phyloP scores from a whole-genome alignment of 2,888 invertebrate species.

The Scotopteryx bipunctaria region DNA sequence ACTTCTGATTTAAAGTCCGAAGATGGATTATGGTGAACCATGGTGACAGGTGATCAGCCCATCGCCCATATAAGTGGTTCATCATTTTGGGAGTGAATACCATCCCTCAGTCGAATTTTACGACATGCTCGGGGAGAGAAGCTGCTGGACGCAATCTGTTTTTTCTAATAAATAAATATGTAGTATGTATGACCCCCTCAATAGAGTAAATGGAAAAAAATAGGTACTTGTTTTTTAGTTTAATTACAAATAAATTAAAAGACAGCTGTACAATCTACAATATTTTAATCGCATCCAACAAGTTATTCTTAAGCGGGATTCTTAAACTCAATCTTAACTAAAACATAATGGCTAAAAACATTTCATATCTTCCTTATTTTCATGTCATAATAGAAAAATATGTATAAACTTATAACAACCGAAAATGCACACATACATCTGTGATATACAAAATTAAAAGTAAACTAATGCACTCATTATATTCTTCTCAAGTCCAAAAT shows the following conservation, averaged over 20 bases:
- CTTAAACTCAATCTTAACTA: conserved; percentile 73
- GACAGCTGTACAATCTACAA: conserved; percentile 63
- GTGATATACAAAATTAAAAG: conserved; percentile 66
- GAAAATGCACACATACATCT: conserved; percentile 75
- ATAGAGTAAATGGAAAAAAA: too few species aligned
- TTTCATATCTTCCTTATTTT: conserved; percentile 62
- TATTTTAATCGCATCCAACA: conserved; percentile 80
- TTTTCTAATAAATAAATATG: too few species aligned
- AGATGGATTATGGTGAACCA: too few species aligned
- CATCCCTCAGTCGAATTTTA: too few species aligned
- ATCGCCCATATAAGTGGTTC: too few species aligned
- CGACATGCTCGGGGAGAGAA: too few species aligned
- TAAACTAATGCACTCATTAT: conserved; percentile 58
- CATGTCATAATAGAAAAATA: conserved; percentile 77
- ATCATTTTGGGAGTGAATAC: too few species aligned
- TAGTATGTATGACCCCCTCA: too few species aligned
- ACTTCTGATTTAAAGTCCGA: too few species aligned
- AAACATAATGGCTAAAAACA: conserved; percentile 71
- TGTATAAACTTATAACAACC: conserved; percentile 74
- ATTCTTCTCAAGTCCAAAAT: conserved; percentile 62
- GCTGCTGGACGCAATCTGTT: too few species aligned
- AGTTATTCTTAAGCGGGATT: conserved; percentile 76
- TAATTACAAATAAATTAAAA: conserved; percentile 43
- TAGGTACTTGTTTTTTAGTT: too few species aligned
- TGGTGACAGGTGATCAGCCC: too few species aligned